phyloP scores from a whole-genome alignment of 2,797 vertebrate species.

The Hirundo rustica region DNA sequence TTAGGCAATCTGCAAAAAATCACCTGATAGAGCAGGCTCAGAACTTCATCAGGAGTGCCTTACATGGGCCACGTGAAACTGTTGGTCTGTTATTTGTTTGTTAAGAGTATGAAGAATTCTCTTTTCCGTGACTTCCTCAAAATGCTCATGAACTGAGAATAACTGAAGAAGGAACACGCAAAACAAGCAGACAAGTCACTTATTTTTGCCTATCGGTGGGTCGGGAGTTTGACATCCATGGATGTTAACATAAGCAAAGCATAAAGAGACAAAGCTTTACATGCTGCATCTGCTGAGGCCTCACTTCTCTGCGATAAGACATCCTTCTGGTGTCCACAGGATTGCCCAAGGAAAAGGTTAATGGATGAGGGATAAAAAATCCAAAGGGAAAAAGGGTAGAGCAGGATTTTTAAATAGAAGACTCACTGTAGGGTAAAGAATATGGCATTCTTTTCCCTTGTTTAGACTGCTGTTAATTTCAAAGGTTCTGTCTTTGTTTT shows the following conservation, averaged over 20 bases:
- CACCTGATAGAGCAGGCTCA: background rate
- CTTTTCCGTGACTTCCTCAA: background rate
- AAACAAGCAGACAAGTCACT: background rate
- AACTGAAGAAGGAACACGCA: background rate
- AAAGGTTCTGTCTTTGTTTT: background rate
- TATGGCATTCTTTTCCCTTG: background rate
- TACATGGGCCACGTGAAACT: background rate
- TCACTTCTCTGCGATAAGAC: background rate
- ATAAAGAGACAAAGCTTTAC: background rate
- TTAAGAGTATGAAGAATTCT: background rate
- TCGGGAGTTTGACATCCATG: background rate
- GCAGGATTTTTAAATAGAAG: background rate
- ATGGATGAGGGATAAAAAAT: background rate
- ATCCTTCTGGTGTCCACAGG: background rate
- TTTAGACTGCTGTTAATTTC: background rate
- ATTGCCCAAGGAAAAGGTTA: background rate
- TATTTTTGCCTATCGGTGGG: background rate
- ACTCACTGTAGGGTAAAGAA: background rate
- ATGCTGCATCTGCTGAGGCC: background rate
- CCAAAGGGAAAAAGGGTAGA: background rate
- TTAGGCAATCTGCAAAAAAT: background rate
- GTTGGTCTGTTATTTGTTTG: background rate
- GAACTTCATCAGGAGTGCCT: background rate
- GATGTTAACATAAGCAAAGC: background rate
- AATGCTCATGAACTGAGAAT: background rate